Conservation (phyloP, 2,113 vertebrate genomes). For the Callorhinus ursinus region DNA sequence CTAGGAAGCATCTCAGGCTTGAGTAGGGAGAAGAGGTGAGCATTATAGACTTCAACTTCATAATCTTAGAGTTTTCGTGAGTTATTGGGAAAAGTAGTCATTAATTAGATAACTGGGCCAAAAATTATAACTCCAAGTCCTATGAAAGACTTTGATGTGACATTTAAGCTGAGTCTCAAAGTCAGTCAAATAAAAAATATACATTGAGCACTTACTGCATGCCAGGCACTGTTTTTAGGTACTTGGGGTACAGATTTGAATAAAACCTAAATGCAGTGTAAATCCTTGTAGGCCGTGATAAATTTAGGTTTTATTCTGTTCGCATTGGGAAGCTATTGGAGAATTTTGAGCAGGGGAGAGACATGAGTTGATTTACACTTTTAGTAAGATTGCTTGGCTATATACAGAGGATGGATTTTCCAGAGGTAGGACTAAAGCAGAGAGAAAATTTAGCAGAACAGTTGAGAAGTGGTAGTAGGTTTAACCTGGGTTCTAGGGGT, state of each 20-base stretch:
- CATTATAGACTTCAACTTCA: not conserved
- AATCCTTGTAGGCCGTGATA: not conserved
- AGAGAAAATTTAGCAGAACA: not conserved
- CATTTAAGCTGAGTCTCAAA: conserved; percentile 8
- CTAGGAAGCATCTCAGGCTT: not conserved
- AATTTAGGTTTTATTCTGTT: not conserved
- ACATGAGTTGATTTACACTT: not conserved
- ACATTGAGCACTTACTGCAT: not conserved
- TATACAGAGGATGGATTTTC: not conserved
- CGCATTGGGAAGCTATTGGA: not conserved
- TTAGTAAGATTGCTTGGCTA: not conserved
- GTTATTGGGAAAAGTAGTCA: not conserved
- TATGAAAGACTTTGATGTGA: not conserved
- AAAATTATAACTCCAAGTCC: not conserved
- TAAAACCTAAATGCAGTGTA: not conserved
- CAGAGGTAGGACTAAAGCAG: not conserved
- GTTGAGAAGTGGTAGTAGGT: not conserved
- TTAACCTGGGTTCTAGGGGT: not conserved
- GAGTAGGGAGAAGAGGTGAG: not conserved
- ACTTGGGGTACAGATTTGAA: not conserved
- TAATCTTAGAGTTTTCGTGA: conserved; percentile 10
- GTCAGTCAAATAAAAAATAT: not conserved
- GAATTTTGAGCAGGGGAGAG: not conserved
- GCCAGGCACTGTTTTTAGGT: not conserved
- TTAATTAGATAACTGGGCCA: not conserved